Base-by-base conservation (phyloP, 2,888 invertebrate genomes). In the Rugalucina vietnamica region DNA sequence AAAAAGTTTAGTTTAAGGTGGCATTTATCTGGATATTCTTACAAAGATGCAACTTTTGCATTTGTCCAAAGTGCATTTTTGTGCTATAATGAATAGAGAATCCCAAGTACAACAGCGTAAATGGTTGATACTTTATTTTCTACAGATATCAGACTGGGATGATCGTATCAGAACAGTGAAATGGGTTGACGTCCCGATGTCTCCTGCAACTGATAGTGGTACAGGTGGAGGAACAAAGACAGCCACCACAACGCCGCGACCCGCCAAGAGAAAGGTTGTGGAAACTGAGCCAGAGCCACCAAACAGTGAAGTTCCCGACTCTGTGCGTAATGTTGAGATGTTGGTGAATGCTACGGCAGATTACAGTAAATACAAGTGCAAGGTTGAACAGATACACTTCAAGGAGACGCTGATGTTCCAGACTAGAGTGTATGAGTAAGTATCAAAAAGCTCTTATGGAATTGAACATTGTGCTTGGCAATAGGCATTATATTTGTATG, bases 391-490 rank as follows among this genome's bases (percentile, higher is more conserved):
- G 10, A 89, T 95, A 43, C 87, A 91, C 86, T 95, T 94, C 91
- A 92, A 92, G 76, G 95, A 95, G 79, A 95, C 95, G 0, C 93
- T 94, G 43, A 94, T 95, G 93, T 94, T 95, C 89, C 94, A 95
- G 91, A 94, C 94, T 0, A 88, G 95, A 82, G 91, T 94, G 0
- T 94, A 91, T 89, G 93, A 94, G 95, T 95, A 89, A 93, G 94
- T 93, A 60, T 8, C n/a, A n/a, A n/a, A n/a, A n/a, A n/a, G n/a
- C n/a, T n/a, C n/a, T n/a, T n/a, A n/a, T n/a, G n/a, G n/a, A n/a
- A n/a, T n/a, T n/a, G n/a, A n/a, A n/a, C n/a, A n/a, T n/a, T n/a
- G n/a, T n/a, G n/a, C n/a, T n/a, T n/a, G n/a, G n/a, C n/a, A n/a
- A n/a, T n/a, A n/a, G n/a, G n/a, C n/a, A n/a, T n/a, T n/a, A n/a